phyloP scores from a whole-genome alignment of 1,140 invertebrate genomes.

The Telenomus remus region DNA sequence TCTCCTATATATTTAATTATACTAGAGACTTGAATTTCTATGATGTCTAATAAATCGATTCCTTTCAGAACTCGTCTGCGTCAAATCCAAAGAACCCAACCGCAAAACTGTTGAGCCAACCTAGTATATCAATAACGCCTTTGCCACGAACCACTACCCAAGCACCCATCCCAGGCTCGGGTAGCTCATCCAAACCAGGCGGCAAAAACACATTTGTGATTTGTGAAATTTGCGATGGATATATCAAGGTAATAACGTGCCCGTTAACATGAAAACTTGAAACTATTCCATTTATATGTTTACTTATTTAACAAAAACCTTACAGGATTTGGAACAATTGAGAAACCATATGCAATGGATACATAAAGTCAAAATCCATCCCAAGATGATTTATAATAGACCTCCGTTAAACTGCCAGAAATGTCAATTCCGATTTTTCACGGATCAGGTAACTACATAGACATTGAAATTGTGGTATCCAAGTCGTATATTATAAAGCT shows the following conservation, averaged over 20 bases:
- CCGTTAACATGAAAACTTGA: no score
- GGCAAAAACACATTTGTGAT: conserved; percentile 91
- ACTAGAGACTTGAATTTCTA: conserved; percentile 21
- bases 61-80: conserved; percentile 75
- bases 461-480: no score
- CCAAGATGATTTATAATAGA: conserved; percentile 96
- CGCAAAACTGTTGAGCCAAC: conserved; percentile 81
- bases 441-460: conserved; percentile 77
- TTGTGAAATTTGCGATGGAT: conserved; percentile 96
- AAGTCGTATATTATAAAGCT: no score
- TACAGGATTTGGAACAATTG: conserved; percentile 89
- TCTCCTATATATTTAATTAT: no score
- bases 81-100: conserved; percentile 73
- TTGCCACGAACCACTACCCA: conserved; percentile 81
- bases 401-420: conserved; percentile 96
- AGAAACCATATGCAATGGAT: conserved; percentile 97
- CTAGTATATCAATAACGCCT: conserved; percentile 94
- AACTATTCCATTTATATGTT: no score
- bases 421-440: conserved; percentile 92
- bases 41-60: conserved; percentile 10
- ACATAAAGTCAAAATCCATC: conserved; percentile 96
- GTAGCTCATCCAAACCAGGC: conserved; percentile 73
- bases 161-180: conserved; percentile 70
- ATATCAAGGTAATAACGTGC: conserved; percentile 89
- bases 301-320: conserved; percentile 15